Base-by-base conservation (phyloP, 2,113 vertebrate species). In the Burhinus oedicnemus region DNA sequence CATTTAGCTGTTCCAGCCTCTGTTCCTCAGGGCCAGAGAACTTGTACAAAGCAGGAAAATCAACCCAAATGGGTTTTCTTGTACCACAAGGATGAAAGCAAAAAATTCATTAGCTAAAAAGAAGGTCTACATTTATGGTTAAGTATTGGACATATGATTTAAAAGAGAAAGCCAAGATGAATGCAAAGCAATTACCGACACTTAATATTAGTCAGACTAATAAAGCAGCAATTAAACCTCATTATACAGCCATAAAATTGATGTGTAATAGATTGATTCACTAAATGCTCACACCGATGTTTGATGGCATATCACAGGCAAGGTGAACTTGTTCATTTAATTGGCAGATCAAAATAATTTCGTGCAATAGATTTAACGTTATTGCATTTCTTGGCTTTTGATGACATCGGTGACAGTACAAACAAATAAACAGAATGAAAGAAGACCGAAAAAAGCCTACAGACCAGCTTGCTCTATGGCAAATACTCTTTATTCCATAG, bases 191-290 rank as follows among this genome's bases (percentile, higher is more conserved):
- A 98, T 98, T 98, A 98, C 98, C 93, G 97, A 98, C 97, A 98
- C 96, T 98, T 98, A 98, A 98, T 98, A 98, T 98, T 98, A 98
- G 97, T 96, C 94, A 97, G 97, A 97, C 98, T 98, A 98, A 98
- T 98, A 98, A 98, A 98, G 87, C 94, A 98, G 98, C 97, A 98
- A 98, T 98, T 98, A 98, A 98, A 98, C 95, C 97, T 98, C 97
- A 98, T 98, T 98, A 98, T 98, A 97, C 97, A 97, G 95, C 98
- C 96, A 98, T 98, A 98, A 98, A 98, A 98, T 98, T 98, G 97
- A 97, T 97, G 98, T 97, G 96, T 94, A 97, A 97, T 98, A 98
- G 97, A 98, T 97, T 97, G 97, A 98, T 98, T 95, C 83, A 93
- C 97, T 97, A 97, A 98, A 97, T 97, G 97, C 90, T 98, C 92